These are phyloP conservation scores for Cygnus buccinator DNA, from an alignment of 2,113 vertebrate species.

Conservation along the genomic window DNA sequence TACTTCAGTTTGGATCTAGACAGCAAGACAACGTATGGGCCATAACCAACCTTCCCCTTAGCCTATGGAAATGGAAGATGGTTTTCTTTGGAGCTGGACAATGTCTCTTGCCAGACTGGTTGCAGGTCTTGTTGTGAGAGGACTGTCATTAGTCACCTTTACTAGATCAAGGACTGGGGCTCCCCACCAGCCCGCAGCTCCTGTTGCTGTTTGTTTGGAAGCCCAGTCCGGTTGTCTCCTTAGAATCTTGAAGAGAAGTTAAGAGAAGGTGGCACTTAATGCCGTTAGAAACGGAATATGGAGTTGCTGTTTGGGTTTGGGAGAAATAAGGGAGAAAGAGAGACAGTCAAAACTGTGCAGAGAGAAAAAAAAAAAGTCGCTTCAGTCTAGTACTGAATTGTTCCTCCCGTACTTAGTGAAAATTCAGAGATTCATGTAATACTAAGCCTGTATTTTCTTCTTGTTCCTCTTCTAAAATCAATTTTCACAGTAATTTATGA, in stretches of 20 bases:
- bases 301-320: not conserved
- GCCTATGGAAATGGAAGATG: not conserved
- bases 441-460: not conserved
- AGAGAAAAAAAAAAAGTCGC: not conserved
- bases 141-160: not conserved
- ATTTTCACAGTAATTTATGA: not conserved
- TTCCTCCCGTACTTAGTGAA: constrained; percentile 26
- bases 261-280: not conserved
- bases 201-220: not conserved
- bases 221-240: not conserved
- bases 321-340: not conserved
- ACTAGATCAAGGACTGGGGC: fast-evolving
- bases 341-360: not conserved
- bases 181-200: fast-evolving
- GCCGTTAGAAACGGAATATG: not conserved
- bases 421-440: not conserved
- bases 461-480: not conserved
- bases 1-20: not conserved
- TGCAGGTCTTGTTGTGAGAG: not conserved
- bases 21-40: not conserved
- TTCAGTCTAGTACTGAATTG: constrained; percentile 44
- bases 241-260: not conserved
- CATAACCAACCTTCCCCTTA: not conserved
- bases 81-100: not conserved
- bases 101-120: not conserved